Base-by-base conservation (phyloP, 30 jellyfish, hydroid and myxozoan genomes). In the Rhopilema esculentum region DNA sequence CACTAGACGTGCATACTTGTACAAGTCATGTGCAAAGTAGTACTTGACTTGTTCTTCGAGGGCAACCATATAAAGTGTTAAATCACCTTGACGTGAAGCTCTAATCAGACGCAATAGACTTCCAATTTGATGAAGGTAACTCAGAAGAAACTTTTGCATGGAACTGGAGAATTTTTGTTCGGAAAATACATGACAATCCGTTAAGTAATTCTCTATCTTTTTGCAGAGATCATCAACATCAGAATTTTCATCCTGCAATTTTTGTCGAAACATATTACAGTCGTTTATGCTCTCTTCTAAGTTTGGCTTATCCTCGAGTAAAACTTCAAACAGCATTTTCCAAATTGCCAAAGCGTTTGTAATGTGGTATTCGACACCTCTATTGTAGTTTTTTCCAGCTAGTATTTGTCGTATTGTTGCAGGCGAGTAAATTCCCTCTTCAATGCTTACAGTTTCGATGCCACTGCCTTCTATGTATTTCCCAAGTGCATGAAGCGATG, bases 21-120 rank as follows among this genome's bases (percentile, higher is more conserved):
- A 78, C 79, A 61, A n/a, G 63, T 78, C 88, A 27, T 78, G 88
- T 27, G 85, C 85, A 57, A 78, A 78, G 63, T 78, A 78, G 63
- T 78, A 64, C 66, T 78, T 64, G 24, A 78, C 88, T 23, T 78
- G 88, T 20, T 74, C 85, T 74, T 74, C 71, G 23, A 77, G 77
- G 88, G 88, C 88, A 17, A 79, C 8, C 30, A 48, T 24, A 29
- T 4, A 77, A 28, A 78, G 80, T 21, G 52, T 8, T 65, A 26
- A 32, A 51, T 64, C 77, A 78, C 80, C 27, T 78, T 78, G 78
- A n/a, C 88, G 27, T 19, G 79, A 15, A 22, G 88, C 88, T 78
- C 88, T 78, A 65, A 78, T 33, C 27, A 78, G 88, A 51, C 27
- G 88, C 9, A 78, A 28, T 79, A 78, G 62, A 53, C 32, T 33